Evolutionary conservation across 53 echinoderm and acorn worm species (phyloP), one percentile per base, ranked within the genome.

Genomic region (Echinometra lucunter): DNA sequence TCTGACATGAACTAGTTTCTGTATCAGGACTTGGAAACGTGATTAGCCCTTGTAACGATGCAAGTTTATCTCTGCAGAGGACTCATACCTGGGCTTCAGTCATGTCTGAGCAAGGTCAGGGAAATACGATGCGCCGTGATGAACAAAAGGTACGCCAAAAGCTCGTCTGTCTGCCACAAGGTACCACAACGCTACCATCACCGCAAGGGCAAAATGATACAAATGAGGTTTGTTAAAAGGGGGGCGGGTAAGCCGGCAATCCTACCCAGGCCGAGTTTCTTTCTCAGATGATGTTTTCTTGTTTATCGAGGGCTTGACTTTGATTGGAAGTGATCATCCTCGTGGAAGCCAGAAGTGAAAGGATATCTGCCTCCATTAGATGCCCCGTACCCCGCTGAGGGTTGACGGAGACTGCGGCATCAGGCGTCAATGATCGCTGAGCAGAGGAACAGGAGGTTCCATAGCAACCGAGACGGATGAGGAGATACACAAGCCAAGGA

Each of bases 321-420:
- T 92, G 72, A 92, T 92, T 92, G 92, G 74, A 92, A 92, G 92
- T 92, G 92, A 92, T 92, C 92, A 92, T 92, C 92, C 69, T 67
- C 3, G n/a, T 92, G 92, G 72, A 69, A 70, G 92, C 72, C 45
- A 72, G 47, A 92, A 53, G 92, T 92, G 92, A 72, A 92, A 92
- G 92, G 92, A 92, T 67, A 92, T 92, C 69, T 72, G 55, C 69
- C 72, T 72, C 92, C 42, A 92, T 92, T 92, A 92, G 70, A 57
- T 32, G 53, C 32, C 92, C 72, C 69, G 53, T 49, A 35, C 45
- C 72, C 92, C 69, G 38, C 55, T 55, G 92, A 92, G 92, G 55
- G 49, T 88, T 53, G 53, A 88, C 88, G 57, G 88, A 88, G 88
- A 25, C 53, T 57, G 88, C n/a, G 40, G 66, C 91, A 90, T 90